phyloP scores from a whole-genome alignment of 1,140 invertebrate genomes.

The Tetranychus urticae region DNA sequence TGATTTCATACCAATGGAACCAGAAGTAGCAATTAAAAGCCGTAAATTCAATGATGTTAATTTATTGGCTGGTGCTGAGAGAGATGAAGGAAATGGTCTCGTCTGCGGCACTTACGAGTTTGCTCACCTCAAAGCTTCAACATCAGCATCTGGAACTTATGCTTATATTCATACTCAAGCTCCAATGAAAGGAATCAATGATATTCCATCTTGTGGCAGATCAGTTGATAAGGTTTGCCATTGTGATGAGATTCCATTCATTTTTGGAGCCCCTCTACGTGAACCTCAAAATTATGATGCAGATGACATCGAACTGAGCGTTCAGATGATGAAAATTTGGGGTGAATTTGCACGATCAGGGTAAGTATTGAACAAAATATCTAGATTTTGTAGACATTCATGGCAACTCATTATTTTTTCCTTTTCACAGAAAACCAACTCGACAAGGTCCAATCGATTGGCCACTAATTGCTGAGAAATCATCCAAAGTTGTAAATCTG shows the following conservation, averaged over 20 bases:
- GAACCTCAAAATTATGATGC: conserved; percentile 2
- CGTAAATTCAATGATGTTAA: not conserved
- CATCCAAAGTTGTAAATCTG: not conserved
- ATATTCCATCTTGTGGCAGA: not conserved
- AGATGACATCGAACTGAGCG: conserved; percentile 8
- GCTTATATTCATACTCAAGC: not conserved
- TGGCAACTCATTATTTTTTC: not conserved
- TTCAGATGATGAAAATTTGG: conserved; percentile 12
- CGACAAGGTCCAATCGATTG: not conserved
- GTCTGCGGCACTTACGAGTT: not conserved
- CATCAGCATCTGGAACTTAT: not conserved
- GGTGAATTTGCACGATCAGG: conserved; percentile 10
- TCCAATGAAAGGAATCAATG: not conserved
- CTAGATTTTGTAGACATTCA: not conserved
- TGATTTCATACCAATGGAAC: not conserved
- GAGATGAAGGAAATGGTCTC: not conserved
- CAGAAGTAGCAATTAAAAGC: not conserved
- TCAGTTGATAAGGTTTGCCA: conserved; percentile 24
- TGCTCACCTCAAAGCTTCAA: not conserved
- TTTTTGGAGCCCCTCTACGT: conserved; percentile 35
- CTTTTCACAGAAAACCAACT: not conserved
- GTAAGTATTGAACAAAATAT: not conserved
- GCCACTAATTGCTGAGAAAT: not conserved
- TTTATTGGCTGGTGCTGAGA: not conserved
- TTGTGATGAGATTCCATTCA: conserved; percentile 78